phyloP scores from a whole-genome alignment of 2,113 vertebrate genomes.

The Zingel zingel region DNA sequence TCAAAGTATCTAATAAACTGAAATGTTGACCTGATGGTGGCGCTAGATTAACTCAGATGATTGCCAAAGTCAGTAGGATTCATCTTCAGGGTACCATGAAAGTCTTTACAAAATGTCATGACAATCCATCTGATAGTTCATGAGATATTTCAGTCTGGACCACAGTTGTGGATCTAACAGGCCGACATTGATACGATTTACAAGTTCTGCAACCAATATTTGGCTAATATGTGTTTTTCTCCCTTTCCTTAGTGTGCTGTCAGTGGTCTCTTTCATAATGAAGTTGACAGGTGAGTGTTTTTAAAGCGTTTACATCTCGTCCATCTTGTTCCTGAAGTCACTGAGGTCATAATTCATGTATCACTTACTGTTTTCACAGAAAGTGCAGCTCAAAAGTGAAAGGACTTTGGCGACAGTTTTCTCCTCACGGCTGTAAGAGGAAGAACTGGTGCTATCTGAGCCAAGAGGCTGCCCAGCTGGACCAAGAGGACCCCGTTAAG shows the following conservation, averaged over 20 bases:
- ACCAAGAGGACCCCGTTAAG: conserved; percentile 79
- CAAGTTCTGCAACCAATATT: background rate
- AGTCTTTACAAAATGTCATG: background rate
- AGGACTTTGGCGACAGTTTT: conserved; percentile 84
- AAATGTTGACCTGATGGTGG: background rate
- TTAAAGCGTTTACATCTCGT: background rate
- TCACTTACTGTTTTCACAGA: conserved; percentile 39
- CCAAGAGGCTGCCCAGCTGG: conserved; percentile 83
- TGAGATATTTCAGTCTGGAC: background rate
- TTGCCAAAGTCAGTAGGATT: no score
- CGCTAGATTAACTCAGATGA: background rate
- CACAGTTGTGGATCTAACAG: background rate
- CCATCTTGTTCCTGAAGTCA: background rate
- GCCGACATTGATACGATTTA: background rate
- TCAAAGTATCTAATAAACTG: background rate
- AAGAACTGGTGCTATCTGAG: conserved; percentile 86
- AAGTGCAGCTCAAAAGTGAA: conserved; percentile 67
- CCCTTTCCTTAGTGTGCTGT: conserved; percentile 77
- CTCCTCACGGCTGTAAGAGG: conserved; percentile 81
- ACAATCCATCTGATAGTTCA: background rate
- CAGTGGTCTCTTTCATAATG: conserved; percentile 83
- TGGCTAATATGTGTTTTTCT: background rate
- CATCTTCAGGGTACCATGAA: background rate
- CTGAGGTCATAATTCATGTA: background rate
- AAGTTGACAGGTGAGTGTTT: conserved; percentile 87